These are phyloP conservation scores for Nasalis larvatus DNA, from an alignment of 2,113 vertebrate genomes.

Conservation along the genomic window DNA sequence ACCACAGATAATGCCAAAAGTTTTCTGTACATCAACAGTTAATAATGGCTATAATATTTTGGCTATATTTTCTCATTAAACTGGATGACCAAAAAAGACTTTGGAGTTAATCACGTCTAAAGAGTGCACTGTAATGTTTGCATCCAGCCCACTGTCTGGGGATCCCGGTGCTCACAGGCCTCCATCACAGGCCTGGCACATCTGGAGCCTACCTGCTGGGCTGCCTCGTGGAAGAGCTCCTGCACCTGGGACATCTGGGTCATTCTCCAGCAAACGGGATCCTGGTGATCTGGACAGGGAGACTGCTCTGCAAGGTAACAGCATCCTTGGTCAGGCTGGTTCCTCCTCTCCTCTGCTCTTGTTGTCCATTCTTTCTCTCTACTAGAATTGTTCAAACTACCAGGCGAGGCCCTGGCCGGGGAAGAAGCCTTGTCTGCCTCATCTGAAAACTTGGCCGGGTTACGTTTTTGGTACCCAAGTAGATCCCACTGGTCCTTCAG, in stretches of 20 bases:
- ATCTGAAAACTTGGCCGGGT: neutral
- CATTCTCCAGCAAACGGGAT: neutral
- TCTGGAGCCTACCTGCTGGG: conserved; percentile 89
- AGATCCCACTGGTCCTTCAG: neutral
- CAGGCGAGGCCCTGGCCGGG: neutral
- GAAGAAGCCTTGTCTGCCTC: neutral
- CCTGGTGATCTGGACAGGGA: neutral
- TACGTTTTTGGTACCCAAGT: neutral
- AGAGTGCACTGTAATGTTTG: neutral
- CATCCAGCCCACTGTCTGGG: neutral
- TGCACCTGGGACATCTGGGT: conserved; percentile 78
- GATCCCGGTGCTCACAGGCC: neutral
- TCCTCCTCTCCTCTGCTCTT: neutral
- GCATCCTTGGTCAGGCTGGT: neutral
- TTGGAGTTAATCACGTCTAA: neutral
- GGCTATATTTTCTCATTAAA: neutral
- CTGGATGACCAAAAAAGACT: neutral
- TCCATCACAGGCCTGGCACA: neutral
- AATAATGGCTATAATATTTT: neutral
- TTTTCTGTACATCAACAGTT: neutral
- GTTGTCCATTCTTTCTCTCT: neutral
- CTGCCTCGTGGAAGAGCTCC: conserved; percentile 96
- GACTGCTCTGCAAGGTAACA: conserved; percentile 30
- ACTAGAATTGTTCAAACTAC: neutral
- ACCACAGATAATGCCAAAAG: neutral